Percentiles rank a stretch among this genome's conserved stretches.
phyloP scores from a whole-genome alignment of 2,797 vertebrate species.

The Florisuga fusca region DNA sequence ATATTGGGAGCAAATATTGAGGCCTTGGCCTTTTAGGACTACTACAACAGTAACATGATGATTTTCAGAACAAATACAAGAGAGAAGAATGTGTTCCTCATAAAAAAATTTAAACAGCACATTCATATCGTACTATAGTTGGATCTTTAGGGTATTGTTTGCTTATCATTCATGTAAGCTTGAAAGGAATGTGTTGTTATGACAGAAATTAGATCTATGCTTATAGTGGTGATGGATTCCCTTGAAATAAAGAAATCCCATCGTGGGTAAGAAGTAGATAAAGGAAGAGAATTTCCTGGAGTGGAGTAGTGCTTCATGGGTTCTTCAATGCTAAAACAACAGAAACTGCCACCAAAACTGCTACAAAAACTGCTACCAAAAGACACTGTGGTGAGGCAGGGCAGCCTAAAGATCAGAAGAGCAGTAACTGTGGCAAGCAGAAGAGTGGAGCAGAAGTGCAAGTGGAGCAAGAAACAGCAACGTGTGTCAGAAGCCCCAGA shows the following conservation, averaged over 20 bases:
- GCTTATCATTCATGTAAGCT: neutral
- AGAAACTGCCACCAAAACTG: neutral
- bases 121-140: neutral
- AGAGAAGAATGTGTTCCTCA: neutral
- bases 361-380: neutral
- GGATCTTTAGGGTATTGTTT: neutral
- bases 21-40: neutral
- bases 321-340: neutral
- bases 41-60: neutral
- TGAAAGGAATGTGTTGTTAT: neutral
- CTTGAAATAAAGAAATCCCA: neutral
- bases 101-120: neutral
- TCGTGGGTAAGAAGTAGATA: neutral
- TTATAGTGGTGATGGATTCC: rapidly evolving
- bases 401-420: neutral
- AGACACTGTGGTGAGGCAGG: neutral
- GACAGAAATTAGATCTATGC: neutral
- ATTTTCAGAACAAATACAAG: neutral
- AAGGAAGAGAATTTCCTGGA: neutral
- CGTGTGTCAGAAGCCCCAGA: neutral
- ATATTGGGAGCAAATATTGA: neutral
- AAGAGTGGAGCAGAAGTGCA: neutral
- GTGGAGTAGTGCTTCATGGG: rapidly evolving
- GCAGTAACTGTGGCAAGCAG: neutral
- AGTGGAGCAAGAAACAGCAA: neutral